Evolutionary conservation across 2,797 vertebrate species (phyloP).

Genomic region (Ceyx erithaca): DNA sequence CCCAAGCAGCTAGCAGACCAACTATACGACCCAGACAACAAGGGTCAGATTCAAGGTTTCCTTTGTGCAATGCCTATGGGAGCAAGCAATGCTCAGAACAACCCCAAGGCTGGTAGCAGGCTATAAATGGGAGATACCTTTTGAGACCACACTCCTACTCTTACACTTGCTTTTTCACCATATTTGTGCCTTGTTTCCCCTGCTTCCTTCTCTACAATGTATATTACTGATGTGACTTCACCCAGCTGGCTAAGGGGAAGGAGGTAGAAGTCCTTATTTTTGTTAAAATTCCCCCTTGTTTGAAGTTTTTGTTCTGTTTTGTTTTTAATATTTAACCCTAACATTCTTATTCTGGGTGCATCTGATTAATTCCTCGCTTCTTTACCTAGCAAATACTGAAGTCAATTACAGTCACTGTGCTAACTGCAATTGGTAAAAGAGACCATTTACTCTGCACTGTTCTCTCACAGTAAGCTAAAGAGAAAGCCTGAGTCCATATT

Average conservation of each 20-base stretch:
- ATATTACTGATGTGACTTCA: not conserved
- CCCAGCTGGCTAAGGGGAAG: not conserved
- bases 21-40: accelerated
- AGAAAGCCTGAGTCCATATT: not conserved
- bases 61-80: not conserved
- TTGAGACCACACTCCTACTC: not conserved
- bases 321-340: not conserved
- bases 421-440: not conserved
- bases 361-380: not conserved
- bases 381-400: not conserved
- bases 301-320: not conserved
- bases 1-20: not conserved
- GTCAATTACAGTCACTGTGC: not conserved
- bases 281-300: not conserved
- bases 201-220: not conserved
- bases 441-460: not conserved
- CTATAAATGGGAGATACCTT: not conserved
- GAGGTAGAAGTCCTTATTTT: not conserved
- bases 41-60: not conserved
- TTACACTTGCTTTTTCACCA: not conserved
- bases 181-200: not conserved
- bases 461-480: constrained; percentile 1
- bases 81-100: not conserved
- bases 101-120: not conserved
- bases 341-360: not conserved